Evolutionary conservation across 2,113 vertebrate species (phyloP), one percentile per base, ranked within the genome.

Genomic region (Tachysurus vachellii): DNA sequence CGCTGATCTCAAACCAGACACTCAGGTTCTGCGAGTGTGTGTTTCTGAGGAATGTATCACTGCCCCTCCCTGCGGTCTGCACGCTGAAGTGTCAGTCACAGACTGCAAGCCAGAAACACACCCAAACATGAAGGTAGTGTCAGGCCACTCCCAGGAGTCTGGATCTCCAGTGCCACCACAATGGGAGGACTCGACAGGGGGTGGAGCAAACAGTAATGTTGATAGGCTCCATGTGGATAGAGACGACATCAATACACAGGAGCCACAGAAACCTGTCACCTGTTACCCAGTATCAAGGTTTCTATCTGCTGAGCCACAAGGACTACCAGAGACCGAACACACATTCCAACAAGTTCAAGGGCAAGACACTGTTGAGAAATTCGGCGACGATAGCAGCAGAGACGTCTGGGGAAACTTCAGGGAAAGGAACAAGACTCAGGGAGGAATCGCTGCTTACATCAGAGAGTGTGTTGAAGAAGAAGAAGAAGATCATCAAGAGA

Each of bases 11-110:
- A 82, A 91, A 93, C 93, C 64, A 56, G 93, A 88, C 56, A 44
- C 86, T 90, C 95, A 91, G 92, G 95, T 95, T 91, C 81, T 19
- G 89, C 95, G 87, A 90, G 92, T 89, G 47, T 89, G 81, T 71
- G 36, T 53, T 23, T 23, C 77, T 79, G 54, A 89, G 93, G 94
- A 90, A 95, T 95, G 93, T 14, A 56, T 86, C 13, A 59, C 59
- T 4, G 88, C 91, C 91, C 83, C 91, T 82, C 94, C 94, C 89
- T 88, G 87, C 73, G 17, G 42, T 56, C 88, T 89, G 82, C 79
- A 81, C 56, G 76, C 62, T 89, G 91, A 91, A 88, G 89, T 84
- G 81, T 85, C 88, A 5, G 79, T 85, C 66, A 70, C 76, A 87
- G 91, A 88, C 86, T 42, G 26, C 86, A 86, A 86, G n/a, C 16